phyloP scores from a whole-genome alignment of 2,113 vertebrate genomes.

The Aptenodytes forsteri region DNA sequence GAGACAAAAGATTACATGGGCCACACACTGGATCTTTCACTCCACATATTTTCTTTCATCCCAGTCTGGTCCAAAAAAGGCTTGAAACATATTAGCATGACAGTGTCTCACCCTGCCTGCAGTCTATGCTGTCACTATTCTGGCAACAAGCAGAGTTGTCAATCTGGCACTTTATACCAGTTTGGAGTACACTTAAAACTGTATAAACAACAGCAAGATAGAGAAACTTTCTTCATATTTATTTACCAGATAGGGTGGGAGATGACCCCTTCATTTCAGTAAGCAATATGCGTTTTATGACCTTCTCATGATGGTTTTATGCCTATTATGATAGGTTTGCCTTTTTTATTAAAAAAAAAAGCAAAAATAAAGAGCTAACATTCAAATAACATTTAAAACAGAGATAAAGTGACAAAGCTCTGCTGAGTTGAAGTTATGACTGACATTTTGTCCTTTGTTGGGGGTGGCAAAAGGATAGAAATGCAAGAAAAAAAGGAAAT shows the following conservation, averaged over 20 bases:
- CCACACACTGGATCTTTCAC: neutral
- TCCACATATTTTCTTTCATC: slow-evolving; percentile 6
- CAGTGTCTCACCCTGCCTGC: slow-evolving; percentile 29
- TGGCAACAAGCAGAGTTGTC: slow-evolving; percentile 41
- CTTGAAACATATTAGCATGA: slow-evolving; percentile 10
- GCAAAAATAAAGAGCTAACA: neutral
- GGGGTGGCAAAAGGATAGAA: neutral
- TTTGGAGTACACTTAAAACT: neutral
- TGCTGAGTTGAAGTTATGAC: neutral
- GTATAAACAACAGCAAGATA: slow-evolving; percentile 14
- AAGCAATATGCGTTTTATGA: slow-evolving; percentile 24
- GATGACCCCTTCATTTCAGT: neutral
- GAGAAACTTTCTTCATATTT: neutral
- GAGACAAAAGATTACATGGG: neutral
- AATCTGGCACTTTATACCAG: slow-evolving; percentile 21
- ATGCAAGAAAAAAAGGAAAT: neutral
- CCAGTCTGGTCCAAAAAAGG: slow-evolving; percentile 28
- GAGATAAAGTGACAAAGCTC: slow-evolving; percentile 37
- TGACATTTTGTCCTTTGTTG: slow-evolving; percentile 19
- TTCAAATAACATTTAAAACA: slow-evolving; percentile 46
- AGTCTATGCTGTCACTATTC: slow-evolving; percentile 18
- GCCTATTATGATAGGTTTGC: neutral
- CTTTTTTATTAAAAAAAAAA: neutral
- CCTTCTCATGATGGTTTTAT: neutral
- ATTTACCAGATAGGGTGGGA: neutral